A percentile compares a stretch with the other conserved stretches of the same genome.
These are phyloP conservation scores for Eupithecia vulgata DNA, from an alignment of 2,888 invertebrate species.

Conservation along the genomic window DNA sequence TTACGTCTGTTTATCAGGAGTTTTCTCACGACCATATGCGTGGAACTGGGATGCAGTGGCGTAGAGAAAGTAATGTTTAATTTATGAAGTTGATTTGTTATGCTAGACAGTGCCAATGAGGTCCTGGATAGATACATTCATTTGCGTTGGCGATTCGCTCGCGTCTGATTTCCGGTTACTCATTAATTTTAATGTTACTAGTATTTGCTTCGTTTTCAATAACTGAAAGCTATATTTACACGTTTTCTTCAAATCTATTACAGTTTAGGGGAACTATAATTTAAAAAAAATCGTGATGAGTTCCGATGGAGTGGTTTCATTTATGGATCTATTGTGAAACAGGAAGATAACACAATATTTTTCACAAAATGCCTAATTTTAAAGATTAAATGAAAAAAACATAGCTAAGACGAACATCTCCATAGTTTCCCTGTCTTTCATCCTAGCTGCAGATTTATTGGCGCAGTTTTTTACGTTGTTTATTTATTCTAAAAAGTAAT, in stretches of 20 bases:
- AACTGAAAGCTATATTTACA: not conserved
- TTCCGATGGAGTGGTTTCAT: not conserved
- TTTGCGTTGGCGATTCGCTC: slow-evolving; percentile 43
- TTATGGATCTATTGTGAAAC: not conserved
- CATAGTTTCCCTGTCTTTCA: slow-evolving; percentile 45
- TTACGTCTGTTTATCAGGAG: slow-evolving; percentile 66
- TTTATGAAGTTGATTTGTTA: slow-evolving; percentile 46
- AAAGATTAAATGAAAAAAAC: not conserved
- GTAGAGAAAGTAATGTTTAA: slow-evolving; percentile 55
- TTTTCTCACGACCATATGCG: slow-evolving; percentile 76
- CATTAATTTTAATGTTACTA: slow-evolving; percentile 30
- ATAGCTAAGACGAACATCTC: slow-evolving; percentile 40
- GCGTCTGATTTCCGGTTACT: slow-evolving; percentile 36
- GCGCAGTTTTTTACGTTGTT: slow-evolving; percentile 63
- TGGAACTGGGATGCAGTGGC: slow-evolving; percentile 54
- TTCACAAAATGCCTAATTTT: too few relatives aligned
- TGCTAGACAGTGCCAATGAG: slow-evolving; percentile 38
- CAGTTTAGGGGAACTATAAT: not conserved
- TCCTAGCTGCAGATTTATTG: slow-evolving; percentile 69
- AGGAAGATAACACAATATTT: too few relatives aligned
- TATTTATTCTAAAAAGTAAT: slow-evolving; percentile 69
- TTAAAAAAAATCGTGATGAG: not conserved
- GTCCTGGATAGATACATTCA: slow-evolving; percentile 39
- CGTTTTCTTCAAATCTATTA: not conserved
- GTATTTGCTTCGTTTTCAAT: slow-evolving; percentile 13